Base-by-base conservation (phyloP, 2,113 vertebrate genomes). In the Psettodes erumei region DNA sequence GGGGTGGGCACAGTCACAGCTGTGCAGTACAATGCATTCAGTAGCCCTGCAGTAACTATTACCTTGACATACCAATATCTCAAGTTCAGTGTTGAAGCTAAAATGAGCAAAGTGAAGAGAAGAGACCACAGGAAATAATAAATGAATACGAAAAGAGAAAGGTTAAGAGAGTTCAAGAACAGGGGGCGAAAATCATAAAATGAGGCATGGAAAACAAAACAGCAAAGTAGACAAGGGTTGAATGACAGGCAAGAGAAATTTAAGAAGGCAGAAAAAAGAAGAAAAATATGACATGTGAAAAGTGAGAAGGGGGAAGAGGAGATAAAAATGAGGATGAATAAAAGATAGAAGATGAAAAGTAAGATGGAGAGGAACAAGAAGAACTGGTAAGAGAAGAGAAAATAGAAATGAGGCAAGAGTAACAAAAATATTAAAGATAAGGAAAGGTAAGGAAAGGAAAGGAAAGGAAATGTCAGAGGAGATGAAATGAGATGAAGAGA, bases 1-100 rank as follows among this genome's bases (percentile, higher is more conserved):
- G 35, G 11, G 43, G 15, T 79, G 67, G 64, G 62, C 50, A 35
- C 18, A 81, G 66, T 53, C 48, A 69, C 69, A 80, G 61, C 53
- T 71, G 65, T 68, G 28, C 42, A 53, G 12, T 53, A 13, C 19
- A 58, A 54, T 21, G 23, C 32, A 63, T 23, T 62, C 12, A 61
- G 48, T n/a, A 30, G 21, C 8, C 19, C 15, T 40, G 32, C n/a
- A 67, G 43, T 47, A 30, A 48, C 35, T 1, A 74, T 9, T 15
- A 38, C 7, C 58, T 23, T 30, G 35, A 0, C 0, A 19, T 19
- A 30, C 30, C 25, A 28, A 50, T 8, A 18, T 18, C 10, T 27
- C 8, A 32, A 43, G 6, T 27, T 76, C 10, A 35, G 42, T 10
- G 42, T 23, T 71, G 15, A 61, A 50, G 50, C 6, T 18, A 5